These are phyloP conservation scores for Pollenia amentaria DNA, from an alignment of 2,888 invertebrate genomes.

Conservation along the genomic window DNA sequence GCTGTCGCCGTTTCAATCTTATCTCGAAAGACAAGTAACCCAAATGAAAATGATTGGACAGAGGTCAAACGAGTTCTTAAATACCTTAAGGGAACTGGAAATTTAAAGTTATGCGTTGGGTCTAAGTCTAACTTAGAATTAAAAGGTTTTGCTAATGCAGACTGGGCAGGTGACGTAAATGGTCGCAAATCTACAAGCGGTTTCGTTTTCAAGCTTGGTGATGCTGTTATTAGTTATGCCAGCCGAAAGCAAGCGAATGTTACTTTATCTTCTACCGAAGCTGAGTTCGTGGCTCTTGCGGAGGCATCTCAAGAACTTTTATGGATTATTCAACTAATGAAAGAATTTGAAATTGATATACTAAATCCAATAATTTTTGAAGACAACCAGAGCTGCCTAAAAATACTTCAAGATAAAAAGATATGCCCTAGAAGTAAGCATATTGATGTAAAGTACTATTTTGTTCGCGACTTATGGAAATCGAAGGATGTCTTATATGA, in stretches of 20 bases:
- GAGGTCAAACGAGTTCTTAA: conserved; percentile 37
- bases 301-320: conserved; percentile 48
- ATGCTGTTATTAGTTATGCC: conserved; percentile 55
- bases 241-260: conserved; percentile 38
- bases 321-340: conserved; percentile 42
- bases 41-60: conserved; percentile 39
- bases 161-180: conserved; percentile 40
- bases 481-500: not conserved
- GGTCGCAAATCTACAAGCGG: conserved; percentile 28
- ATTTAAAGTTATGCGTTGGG: conserved; percentile 43
- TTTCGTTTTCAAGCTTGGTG: conserved; percentile 27
- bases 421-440: conserved; percentile 37
- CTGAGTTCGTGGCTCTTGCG: conserved; percentile 43
- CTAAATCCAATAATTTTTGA: conserved; percentile 5
- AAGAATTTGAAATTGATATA: conserved; percentile 39
- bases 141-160: conserved; percentile 32
- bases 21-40: conserved; percentile 27
- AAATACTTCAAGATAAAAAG: conserved; percentile 44
- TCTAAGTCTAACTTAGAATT: conserved; percentile 11
- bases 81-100: conserved; percentile 32
- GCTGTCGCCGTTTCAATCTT: conserved; percentile 40
- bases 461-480: conserved; percentile 3
- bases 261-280: conserved; percentile 37
- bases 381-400: conserved; percentile 42
- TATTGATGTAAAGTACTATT: conserved; percentile 55